Conservation (phyloP, 2,888 invertebrate genomes). For the Geotrupes spiniger region DNA sequence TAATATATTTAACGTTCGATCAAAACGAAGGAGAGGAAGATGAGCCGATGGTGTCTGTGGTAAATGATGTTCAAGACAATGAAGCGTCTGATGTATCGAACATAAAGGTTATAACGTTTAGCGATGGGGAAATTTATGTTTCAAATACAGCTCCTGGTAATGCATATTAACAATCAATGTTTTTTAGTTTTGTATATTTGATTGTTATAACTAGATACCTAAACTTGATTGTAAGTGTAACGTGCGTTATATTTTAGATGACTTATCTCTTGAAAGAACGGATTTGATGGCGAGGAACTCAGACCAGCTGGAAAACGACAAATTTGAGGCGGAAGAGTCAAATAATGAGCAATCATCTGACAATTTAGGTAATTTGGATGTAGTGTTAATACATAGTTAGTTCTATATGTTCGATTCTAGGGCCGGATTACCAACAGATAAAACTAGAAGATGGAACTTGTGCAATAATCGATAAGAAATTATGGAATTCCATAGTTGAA, state of each 20-base stretch:
- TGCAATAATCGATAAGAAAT: constrained; percentile 34
- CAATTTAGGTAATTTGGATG: neutral
- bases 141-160: constrained; percentile 23
- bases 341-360: constrained; percentile 3
- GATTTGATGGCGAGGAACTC: too few relatives aligned
- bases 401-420: too few relatives aligned
- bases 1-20: constrained; percentile 22
- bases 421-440: constrained; percentile 33
- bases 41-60: constrained; percentile 16
- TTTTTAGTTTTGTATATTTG: too few relatives aligned
- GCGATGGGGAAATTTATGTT: constrained; percentile 33
- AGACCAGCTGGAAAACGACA: too few relatives aligned
- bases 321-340: neutral
- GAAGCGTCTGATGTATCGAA: constrained; percentile 36
- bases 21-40: constrained; percentile 24
- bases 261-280: too few relatives aligned
- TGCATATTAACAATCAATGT: too few relatives aligned
- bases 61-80: constrained; percentile 17
- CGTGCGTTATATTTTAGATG: too few relatives aligned
- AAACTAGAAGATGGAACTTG: constrained; percentile 39
- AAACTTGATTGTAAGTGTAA: too few relatives aligned
- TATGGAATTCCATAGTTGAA: constrained; percentile 31
- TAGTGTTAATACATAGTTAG: too few relatives aligned
- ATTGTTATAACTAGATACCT: too few relatives aligned
- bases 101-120: constrained; percentile 31